Percentiles rank a stretch among this genome's conserved stretches.
These are phyloP conservation scores for Ceramica pisi DNA, from an alignment of 2,888 invertebrate genomes.

Conservation along the genomic window DNA sequence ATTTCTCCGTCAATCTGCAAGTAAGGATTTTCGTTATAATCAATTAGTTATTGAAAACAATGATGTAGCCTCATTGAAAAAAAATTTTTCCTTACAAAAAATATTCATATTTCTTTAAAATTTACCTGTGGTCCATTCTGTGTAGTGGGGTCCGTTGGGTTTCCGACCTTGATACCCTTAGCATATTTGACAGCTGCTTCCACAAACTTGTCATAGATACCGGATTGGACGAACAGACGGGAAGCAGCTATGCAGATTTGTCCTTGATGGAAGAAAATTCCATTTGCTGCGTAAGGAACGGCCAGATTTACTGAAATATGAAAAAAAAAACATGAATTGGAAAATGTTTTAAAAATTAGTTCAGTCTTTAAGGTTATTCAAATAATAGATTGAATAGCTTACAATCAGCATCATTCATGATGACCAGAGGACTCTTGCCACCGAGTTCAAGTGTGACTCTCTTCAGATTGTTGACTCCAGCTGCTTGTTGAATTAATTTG, in stretches of 20 bases:
- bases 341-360: not conserved
- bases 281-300: slow-evolving; percentile 65
- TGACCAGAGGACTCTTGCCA: slow-evolving; percentile 96
- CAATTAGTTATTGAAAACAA: too few species aligned
- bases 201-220: slow-evolving; percentile 95
- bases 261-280: slow-evolving; percentile 69
- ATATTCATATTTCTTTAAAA: not conserved
- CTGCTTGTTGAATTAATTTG: slow-evolving; percentile 92
- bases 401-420: slow-evolving; percentile 95
- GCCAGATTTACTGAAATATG: slow-evolving; percentile 61
- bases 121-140: slow-evolving; percentile 94
- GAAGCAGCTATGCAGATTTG: slow-evolving; percentile 71
- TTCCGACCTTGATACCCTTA: slow-evolving; percentile 92
- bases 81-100: not conserved
- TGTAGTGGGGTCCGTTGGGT: slow-evolving; percentile 91
- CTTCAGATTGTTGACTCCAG: slow-evolving; percentile 95
- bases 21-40: not conserved
- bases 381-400: slow-evolving; percentile 78
- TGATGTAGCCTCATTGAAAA: not conserved
- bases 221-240: slow-evolving; percentile 70
- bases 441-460: slow-evolving; percentile 96
- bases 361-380: not conserved
- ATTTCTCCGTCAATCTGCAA: slow-evolving; percentile 93
- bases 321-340: not conserved
- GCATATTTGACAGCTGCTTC: slow-evolving; percentile 92